A percentile compares a stretch with the other conserved stretches of the same genome.
phyloP scores from a whole-genome alignment of 2,797 vertebrate genomes.

The Poeciliopsis gracilis region DNA sequence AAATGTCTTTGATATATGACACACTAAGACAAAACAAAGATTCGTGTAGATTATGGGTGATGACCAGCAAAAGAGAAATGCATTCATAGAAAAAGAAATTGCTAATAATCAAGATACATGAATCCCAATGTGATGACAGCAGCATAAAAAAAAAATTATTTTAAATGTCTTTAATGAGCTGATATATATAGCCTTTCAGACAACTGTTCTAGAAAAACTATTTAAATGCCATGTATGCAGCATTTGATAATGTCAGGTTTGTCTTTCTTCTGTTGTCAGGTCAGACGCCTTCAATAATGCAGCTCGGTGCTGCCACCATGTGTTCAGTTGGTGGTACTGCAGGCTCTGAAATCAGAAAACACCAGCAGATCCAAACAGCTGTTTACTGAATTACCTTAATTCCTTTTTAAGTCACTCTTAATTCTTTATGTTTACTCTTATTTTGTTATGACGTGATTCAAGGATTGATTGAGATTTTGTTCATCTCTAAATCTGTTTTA shows the following conservation, averaged over 20 bases:
- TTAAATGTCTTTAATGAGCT: background rate
- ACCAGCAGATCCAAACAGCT: background rate
- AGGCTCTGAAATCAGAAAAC: background rate
- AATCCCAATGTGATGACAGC: background rate
- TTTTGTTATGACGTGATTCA: too few relatives aligned
- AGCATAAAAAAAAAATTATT: background rate
- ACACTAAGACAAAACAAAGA: background rate
- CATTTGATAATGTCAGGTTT: background rate
- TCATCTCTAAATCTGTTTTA: background rate
- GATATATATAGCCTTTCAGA: too few relatives aligned
- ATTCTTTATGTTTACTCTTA: background rate
- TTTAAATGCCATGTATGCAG: background rate
- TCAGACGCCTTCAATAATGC: background rate
- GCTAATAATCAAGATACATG: background rate
- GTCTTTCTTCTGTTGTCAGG: background rate
- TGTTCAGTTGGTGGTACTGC: conserved; percentile 63
- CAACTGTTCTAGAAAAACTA: background rate
- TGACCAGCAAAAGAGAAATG: background rate
- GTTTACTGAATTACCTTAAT: background rate
- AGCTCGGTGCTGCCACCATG: conserved; percentile 65
- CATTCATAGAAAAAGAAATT: background rate
- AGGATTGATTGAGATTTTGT: too few relatives aligned
- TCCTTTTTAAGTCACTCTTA: background rate
- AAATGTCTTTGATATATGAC: background rate
- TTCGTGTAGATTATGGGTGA: background rate